Evolutionary conservation across 2,888 invertebrate species (phyloP).

Genomic region (Gastrophysa polygoni): DNA sequence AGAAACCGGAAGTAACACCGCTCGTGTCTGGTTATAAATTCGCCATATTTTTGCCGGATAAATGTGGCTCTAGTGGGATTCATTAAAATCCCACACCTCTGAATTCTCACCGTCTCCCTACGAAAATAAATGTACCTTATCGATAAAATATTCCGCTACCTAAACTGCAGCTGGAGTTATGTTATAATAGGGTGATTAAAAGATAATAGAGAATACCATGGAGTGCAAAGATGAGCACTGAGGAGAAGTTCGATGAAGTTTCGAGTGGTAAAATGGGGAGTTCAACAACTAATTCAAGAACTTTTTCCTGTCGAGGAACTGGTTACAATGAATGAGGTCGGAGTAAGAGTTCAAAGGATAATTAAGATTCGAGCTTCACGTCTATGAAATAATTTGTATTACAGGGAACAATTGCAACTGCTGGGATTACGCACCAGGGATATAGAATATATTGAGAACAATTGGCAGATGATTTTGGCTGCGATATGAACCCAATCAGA

Average conservation of each 20-base stretch:
- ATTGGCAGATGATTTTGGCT: too few species aligned
- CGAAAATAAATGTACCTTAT: neutral
- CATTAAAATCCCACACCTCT: constrained; percentile 1
- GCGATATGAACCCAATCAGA: too few species aligned
- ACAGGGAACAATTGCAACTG: too few species aligned
- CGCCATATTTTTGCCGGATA: neutral
- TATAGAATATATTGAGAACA: too few species aligned
- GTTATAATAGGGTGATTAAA: neutral
- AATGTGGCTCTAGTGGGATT: neutral
- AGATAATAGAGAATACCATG: neutral
- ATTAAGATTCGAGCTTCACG: too few species aligned
- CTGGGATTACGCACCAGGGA: too few species aligned
- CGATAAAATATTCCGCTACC: neutral
- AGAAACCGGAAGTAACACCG: neutral
- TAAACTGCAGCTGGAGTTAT: neutral
- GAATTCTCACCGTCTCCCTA: neutral
- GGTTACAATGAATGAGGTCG: too few species aligned
- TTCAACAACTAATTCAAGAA: neutral
- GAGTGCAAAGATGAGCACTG: neutral
- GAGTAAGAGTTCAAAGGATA: too few species aligned
- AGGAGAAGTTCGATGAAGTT: neutral
- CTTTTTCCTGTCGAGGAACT: neutral
- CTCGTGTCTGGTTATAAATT: neutral
- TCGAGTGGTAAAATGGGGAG: neutral
- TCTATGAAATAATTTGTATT: too few species aligned